Evolutionary conservation across 1,140 invertebrate genomes (phyloP), one percentile per base, ranked within the genome.

Genomic region (Diorhabda carinulata): DNA sequence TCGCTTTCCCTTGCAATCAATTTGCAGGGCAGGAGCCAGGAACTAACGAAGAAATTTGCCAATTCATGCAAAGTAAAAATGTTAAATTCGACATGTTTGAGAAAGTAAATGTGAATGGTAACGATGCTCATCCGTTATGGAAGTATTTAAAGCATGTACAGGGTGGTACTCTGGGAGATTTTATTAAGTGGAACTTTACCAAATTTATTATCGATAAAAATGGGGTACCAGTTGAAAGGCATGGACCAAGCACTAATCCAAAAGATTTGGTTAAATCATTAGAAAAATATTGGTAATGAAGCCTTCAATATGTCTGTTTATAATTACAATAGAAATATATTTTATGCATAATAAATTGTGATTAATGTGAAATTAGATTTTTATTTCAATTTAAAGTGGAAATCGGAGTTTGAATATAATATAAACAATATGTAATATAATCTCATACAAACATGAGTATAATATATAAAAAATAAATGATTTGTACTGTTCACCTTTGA

Each of bases 131-230:
- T 83, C 95, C 96, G 0, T 78, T 98, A 25, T 98, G 87, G 83
- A 91, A 92, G 69, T 98, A 90, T 81, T 83, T 98, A 70, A 96
- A 98, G 82, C 80, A 87, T 41, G 94, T 92, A 71, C 87, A 94
- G 77, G 82, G 84, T 4, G 92, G 92, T 2, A 87, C 84, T 3
- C 72, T 93, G 8, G 88, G 86, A 8, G 84, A 90, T 78, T 87
- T 86, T 59, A 95, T 98, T 70, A 98, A 98, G 78, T 98, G 97
- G 97, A 99, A 98, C 82, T 98, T 98, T 75, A 94, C 94, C 2
- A 98, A 98, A 80, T 99, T 98, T 81, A 86, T 98, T 52, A 83
- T 98, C 43, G 88, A 98, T 80, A 92, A 90, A 78, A 83, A 96
- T 61, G 97, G 97, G 3, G 82, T 91, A 61, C 92, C 93, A 1